These are phyloP conservation scores for Temnothorax longispinosus DNA, from an alignment of 1,140 invertebrate genomes.

Conservation along the genomic window DNA sequence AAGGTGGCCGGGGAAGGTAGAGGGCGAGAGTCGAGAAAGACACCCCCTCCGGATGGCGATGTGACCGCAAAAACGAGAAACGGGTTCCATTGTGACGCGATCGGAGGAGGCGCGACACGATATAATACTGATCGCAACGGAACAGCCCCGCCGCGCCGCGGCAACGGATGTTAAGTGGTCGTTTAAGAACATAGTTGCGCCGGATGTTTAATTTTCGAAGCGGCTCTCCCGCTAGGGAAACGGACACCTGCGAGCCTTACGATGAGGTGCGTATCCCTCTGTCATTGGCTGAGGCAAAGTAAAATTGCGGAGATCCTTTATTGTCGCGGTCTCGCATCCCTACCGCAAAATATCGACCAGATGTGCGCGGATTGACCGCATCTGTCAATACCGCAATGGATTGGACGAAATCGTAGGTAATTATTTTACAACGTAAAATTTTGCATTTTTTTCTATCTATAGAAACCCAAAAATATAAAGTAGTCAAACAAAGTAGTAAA, in stretches of 20 bases:
- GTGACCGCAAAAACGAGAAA: constrained; percentile 25
- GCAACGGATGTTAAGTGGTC: constrained; percentile 42
- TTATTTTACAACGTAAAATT: constrained; percentile 3
- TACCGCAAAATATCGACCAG: constrained; percentile 45
- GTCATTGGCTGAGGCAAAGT: not conserved
- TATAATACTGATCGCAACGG: constrained; percentile 49
- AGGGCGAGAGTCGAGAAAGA: constrained; percentile 4
- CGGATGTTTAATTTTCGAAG: constrained; percentile 57
- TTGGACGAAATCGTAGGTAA: constrained; percentile 11
- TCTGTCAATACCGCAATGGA: constrained; percentile 20
- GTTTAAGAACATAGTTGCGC: constrained; percentile 26
- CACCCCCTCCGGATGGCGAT: constrained; percentile 48
- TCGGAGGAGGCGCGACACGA: constrained; percentile 63
- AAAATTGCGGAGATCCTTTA: constrained; percentile 27
- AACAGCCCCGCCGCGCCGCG: not conserved
- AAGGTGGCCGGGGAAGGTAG: not conserved
- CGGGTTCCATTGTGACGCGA: constrained; percentile 25
- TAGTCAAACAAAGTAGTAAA: not conserved
- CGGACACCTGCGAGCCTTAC: constrained; percentile 20
- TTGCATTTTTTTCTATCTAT: not conserved
- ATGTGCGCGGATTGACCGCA: constrained; percentile 57
- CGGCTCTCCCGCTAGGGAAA: not conserved
- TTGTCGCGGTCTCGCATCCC: not conserved
- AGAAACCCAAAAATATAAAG: not conserved
- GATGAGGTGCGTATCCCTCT: not conserved